phyloP scores from a whole-genome alignment of 2,888 invertebrate genomes.

The Zhuqinia jingwanae region DNA sequence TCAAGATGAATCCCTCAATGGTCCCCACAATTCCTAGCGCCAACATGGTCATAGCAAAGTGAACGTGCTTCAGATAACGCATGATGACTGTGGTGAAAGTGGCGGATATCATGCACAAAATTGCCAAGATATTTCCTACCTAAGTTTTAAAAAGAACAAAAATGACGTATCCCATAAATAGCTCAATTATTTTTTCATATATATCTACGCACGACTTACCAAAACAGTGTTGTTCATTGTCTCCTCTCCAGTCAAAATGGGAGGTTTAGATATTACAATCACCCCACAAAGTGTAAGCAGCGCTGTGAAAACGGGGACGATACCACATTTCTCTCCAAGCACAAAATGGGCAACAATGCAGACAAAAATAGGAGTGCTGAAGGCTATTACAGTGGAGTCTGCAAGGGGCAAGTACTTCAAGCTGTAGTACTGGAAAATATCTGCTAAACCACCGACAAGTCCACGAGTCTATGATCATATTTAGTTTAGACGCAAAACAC shows the following conservation, averaged over 20 bases:
- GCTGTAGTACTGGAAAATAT: conserved; percentile 75
- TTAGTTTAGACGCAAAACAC: not conserved
- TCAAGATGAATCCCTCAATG: conserved; percentile 66
- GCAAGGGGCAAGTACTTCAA: conserved; percentile 74
- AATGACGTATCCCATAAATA: not conserved
- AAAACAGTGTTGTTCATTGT: conserved; percentile 24
- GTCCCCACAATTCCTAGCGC: conserved; percentile 74
- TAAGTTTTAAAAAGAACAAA: conserved; percentile 14
- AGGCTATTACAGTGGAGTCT: conserved; percentile 73
- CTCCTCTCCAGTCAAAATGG: conserved; percentile 74
- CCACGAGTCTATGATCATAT: conserved; percentile 61
- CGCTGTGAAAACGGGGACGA: conserved; percentile 67
- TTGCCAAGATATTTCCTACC: conserved; percentile 73
- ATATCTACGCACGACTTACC: conserved; percentile 38
- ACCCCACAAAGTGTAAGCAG: conserved; percentile 71
- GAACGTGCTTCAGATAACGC: conserved; percentile 70
- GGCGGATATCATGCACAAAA: conserved; percentile 73
- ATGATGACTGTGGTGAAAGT: conserved; percentile 74
- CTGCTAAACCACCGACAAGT: conserved; percentile 69
- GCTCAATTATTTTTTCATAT: not conserved
- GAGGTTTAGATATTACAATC: conserved; percentile 73
- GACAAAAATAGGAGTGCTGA: conserved; percentile 76
- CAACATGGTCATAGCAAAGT: conserved; percentile 72
- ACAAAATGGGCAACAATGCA: conserved; percentile 73
- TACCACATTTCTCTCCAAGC: conserved; percentile 71